These are phyloP conservation scores for Galaxias olidus DNA, from an alignment of 2,797 vertebrate species.

Conservation along the genomic window DNA sequence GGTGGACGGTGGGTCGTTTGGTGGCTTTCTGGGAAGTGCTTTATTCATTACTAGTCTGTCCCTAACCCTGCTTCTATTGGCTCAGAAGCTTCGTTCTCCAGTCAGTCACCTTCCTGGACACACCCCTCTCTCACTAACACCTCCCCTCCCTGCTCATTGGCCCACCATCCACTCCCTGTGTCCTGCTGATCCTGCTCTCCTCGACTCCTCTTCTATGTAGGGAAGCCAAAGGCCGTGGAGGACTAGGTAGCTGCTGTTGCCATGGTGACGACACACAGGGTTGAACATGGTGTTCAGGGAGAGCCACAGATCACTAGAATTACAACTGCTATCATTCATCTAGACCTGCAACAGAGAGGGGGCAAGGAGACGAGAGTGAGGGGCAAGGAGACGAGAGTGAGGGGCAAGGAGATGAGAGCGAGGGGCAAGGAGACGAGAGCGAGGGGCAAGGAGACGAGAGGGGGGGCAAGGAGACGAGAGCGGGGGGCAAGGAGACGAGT, in stretches of 20 bases:
- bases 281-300: too few relatives aligned
- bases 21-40: constrained; percentile 92
- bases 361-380: constrained; percentile 33
- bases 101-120: constrained; percentile 59
- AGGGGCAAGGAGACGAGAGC: background rate
- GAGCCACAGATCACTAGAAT: background rate
- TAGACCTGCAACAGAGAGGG: constrained; percentile 32
- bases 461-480: too few relatives aligned
- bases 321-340: constrained; percentile 30
- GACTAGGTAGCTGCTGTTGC: constrained; percentile 56
- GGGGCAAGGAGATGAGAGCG: constrained; percentile 41
- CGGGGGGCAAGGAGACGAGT: too few relatives aligned
- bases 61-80: constrained; percentile 71
- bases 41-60: constrained; percentile 41
- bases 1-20: constrained; percentile 99
- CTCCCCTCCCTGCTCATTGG: constrained; percentile 46
- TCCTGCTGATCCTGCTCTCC: constrained; percentile 61
- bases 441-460: background rate
- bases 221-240: too few relatives aligned
- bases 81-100: constrained; percentile 65
- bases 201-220: too few relatives aligned
- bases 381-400: too few relatives aligned
- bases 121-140: constrained; percentile 62
- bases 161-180: constrained; percentile 19
- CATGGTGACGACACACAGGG: background rate